Conservation (phyloP, 2,888 invertebrate genomes). For the Mythimna lalbum region DNA sequence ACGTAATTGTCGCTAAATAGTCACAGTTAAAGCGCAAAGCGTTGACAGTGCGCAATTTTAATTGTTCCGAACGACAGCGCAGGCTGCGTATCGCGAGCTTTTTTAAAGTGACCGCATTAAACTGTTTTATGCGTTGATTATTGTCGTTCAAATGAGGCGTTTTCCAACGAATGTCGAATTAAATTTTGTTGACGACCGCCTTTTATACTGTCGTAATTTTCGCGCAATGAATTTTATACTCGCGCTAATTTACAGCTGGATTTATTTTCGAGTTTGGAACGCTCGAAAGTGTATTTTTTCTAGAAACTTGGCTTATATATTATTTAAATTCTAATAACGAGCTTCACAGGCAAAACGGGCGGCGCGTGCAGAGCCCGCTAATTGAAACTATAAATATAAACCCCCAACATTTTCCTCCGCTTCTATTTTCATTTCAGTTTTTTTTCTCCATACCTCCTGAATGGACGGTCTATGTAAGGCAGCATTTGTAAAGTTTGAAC, state of each 20-base stretch:
- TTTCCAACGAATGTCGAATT: constrained; percentile 80
- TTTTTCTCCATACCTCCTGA: constrained; percentile 70
- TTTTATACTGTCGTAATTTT: constrained; percentile 81
- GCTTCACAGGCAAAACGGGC: constrained; percentile 68
- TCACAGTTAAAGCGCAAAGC: constrained; percentile 77
- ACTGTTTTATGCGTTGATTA: constrained; percentile 84
- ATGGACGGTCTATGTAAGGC: constrained; percentile 65
- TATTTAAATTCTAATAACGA: constrained; percentile 73
- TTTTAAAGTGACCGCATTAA: constrained; percentile 79
- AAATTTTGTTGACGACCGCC: constrained; percentile 82
- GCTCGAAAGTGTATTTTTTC: constrained; percentile 57
- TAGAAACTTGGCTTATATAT: constrained; percentile 67
- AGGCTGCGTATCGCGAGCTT: constrained; percentile 69
- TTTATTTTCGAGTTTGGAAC: constrained; percentile 63
- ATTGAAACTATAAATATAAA: constrained; percentile 89
- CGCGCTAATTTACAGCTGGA: constrained; percentile 75
- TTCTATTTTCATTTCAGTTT: constrained; percentile 77
- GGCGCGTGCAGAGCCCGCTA: constrained; percentile 82
- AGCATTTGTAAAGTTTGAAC: constrained; percentile 66
- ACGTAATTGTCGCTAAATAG: constrained; percentile 88
- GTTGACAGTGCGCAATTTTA: constrained; percentile 80
- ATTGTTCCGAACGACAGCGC: constrained; percentile 69
- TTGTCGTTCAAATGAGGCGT: constrained; percentile 81
- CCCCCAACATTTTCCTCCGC: constrained; percentile 78
- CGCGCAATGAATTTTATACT: constrained; percentile 80